Base-by-base conservation (phyloP, 1,140 invertebrate genomes). In the Atta colombica region DNA sequence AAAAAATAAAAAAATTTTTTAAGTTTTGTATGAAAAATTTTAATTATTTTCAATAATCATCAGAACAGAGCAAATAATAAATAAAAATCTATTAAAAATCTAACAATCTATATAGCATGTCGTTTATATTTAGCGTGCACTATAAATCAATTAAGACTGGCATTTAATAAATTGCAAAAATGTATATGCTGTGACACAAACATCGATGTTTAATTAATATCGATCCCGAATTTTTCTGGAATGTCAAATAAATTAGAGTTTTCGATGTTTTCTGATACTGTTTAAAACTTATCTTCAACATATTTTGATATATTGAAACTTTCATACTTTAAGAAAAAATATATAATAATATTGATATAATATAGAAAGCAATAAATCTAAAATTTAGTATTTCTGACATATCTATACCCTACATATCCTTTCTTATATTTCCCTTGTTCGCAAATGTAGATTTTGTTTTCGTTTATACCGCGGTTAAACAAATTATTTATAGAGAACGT, bases 401-500 rank as follows among this genome's bases (percentile, higher is more conserved):
- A 21, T 53, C 2, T 74, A 45, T 5, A 31, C 53, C 3, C 10
- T 1, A 0, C 18, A 35, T 8, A 7, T 7, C 2, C 18, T 18
- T 49, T 28, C 45, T 68, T 51, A 5, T 61, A 31, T 66, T 49
- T 5, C 74, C 5, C 5, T 28, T 51, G 12, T 10, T 68, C 10
- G 2, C 55, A 14, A 45, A 25, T 28, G 4, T 6, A 45, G 60
- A 65, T 77, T 78, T 51, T 49, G 25, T 51, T 78, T 68, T 31
- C n/a, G 14, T 25, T 35, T 25, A 18, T 39, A 53, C 8, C 10
- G 72, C 31, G 49, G 4, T 35, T 80, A 69, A 80, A 80, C 31
- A 80, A 80, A 45, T 80, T 68, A 80, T 69, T 69, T 69, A 14
- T 3, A 18, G 10, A 25, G 28, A 31, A 82, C 3, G 10, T 8